phyloP scores from a whole-genome alignment of 2,797 vertebrate species.

The Amblyopsis hoosieri region DNA sequence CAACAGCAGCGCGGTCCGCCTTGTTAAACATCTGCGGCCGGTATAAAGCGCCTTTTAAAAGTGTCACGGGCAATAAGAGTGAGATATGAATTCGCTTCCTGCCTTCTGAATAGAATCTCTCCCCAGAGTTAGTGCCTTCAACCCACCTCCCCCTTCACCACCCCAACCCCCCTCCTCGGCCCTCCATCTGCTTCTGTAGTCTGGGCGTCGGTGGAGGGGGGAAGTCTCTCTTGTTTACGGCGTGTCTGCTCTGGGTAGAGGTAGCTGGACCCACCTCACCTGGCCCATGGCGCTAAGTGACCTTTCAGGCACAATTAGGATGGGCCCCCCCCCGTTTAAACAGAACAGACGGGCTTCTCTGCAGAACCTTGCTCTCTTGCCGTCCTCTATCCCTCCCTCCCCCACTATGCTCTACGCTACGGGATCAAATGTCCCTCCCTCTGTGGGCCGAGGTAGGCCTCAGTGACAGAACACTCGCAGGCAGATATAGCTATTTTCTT shows the following conservation, averaged over 20 bases:
- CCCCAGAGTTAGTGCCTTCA: background rate
- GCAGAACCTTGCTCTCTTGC: too few species aligned
- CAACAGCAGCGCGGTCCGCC: conserved; percentile 2
- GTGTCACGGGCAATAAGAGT: conserved; percentile 52
- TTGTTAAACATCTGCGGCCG: conserved; percentile 64
- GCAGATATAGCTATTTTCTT: background rate
- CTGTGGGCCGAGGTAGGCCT: background rate
- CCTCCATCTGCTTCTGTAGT: conserved; percentile 1
- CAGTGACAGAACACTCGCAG: background rate
- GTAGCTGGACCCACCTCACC: conserved; percentile 6
- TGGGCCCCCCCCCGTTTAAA: background rate
- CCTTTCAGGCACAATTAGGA: conserved; percentile 41
- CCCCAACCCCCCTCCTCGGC: background rate
- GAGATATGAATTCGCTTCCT: conserved; percentile 34
- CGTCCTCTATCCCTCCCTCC: background rate
- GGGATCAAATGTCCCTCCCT: conserved; percentile 29
- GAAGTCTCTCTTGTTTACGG: conserved; percentile 3
- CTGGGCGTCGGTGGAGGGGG: conserved; percentile 4
- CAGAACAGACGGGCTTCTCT: conserved; percentile 35
- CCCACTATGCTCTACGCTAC: background rate
- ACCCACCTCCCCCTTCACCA: background rate
- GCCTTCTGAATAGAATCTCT: background rate
- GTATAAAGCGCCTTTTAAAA: conserved; percentile 54
- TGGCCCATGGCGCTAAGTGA: conserved; percentile 18
- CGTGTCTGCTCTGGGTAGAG: background rate